These are phyloP conservation scores for Eleutherodactylus coqui DNA, from an alignment of 2,797 vertebrate genomes.

Conservation along the genomic window DNA sequence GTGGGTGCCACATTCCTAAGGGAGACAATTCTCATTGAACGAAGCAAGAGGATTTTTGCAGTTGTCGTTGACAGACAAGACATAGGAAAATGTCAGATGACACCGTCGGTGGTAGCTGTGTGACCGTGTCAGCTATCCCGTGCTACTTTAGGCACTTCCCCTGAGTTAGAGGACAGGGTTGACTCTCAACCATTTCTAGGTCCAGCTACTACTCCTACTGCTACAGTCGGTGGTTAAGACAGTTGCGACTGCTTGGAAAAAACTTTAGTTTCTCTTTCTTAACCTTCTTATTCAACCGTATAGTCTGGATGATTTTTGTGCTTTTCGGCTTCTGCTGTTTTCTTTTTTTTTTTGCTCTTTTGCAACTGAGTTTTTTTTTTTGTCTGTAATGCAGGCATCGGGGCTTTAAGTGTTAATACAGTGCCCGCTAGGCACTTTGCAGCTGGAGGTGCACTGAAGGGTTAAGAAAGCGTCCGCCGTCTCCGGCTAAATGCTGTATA, in stretches of 20 bases:
- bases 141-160: slow-evolving; percentile 41
- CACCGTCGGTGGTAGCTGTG: background rate
- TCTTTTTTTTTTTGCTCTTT: background rate
- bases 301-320: too few species aligned
- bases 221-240: background rate
- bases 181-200: background rate
- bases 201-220: background rate
- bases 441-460: background rate
- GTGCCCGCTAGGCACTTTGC: background rate
- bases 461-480: slow-evolving; percentile 22
- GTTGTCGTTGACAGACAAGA: slow-evolving; percentile 39
- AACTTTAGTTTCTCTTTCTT: slow-evolving; percentile 31
- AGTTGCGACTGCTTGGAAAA: background rate
- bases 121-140: slow-evolving; percentile 30
- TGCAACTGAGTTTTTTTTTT: background rate
- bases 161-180: slow-evolving; percentile 33
- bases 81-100: slow-evolving; percentile 22
- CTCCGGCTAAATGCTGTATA: background rate
- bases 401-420: slow-evolving; percentile 23
- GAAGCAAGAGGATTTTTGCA: background rate
- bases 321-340: too few species aligned
- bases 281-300: background rate
- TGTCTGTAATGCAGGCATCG: background rate
- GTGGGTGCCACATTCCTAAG: slow-evolving; percentile 31
- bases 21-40: slow-evolving; percentile 30